Base-by-base conservation (phyloP, 2,113 vertebrate species). In the Gallinago undulata region DNA sequence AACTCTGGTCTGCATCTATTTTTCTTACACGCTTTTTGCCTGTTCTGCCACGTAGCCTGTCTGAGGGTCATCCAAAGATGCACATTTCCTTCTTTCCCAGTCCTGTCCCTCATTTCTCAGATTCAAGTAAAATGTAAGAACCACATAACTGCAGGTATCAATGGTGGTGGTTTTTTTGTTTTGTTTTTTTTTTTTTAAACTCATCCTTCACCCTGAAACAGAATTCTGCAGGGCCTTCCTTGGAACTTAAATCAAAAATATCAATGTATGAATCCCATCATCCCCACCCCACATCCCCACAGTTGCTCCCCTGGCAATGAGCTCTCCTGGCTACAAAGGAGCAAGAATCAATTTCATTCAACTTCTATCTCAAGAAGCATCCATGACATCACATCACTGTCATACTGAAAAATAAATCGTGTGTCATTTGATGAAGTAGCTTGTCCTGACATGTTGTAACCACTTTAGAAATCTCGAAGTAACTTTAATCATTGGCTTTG, bases 371-470 rank as follows among this genome's bases (percentile, higher is more conserved):
- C 35, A 51, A 5, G 6, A 35, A 25, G 35, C 11, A 41, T 21
- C 51, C 28, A 5, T 25, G 41, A 43, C 33, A 41, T 33, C 22
- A 22, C 2, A 1, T 48, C 8, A 47, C 30, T 62, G 67, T n/a
- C 0, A 2, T 27, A 51, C 28, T 66, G 41, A 60, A 50, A 66
- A 85, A 67, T 27, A 70, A 41, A 41, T 31, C 1, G 0, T 12
- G 28, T 51, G 28, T 50, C 13, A 33, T 35, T 57, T 64, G 37
- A 33, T n/a, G 18, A 24, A 39, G 23, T 25, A 47, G 33, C 55
- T 73, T 57, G 51, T 59, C 19, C 41, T 0, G 0, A 45, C 63
- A 13, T 24, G 16, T 16, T 13, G 30, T 23, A 3, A 39, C 41
- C 0, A 6, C 48, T 39, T 21, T 4, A 73, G 63, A 68, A 57